These are phyloP conservation scores for Chrysodeixis includens DNA, from an alignment of 2,888 invertebrate genomes.

Conservation along the genomic window DNA sequence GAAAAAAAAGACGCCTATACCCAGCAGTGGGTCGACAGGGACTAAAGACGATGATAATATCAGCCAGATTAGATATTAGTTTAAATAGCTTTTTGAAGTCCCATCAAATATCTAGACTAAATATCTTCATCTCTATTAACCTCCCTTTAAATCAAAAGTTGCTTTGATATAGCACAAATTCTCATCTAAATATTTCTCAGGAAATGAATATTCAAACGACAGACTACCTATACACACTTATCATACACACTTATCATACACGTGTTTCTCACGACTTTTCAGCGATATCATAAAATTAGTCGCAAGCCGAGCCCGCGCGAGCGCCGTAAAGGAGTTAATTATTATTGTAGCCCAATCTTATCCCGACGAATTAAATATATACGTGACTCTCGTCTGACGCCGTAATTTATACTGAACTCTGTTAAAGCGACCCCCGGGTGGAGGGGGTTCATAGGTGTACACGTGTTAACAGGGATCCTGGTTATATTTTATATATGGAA, in stretches of 20 bases:
- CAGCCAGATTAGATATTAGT: too few species aligned
- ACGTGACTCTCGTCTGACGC: slow-evolving; percentile 11
- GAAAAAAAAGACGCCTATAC: too few species aligned
- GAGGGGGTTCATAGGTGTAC: neutral
- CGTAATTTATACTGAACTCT: slow-evolving; percentile 4
- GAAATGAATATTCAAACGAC: neutral
- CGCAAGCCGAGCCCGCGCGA: neutral
- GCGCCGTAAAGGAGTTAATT: slow-evolving; percentile 18
- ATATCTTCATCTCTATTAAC: too few species aligned
- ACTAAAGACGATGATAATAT: too few species aligned
- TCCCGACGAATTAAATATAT: slow-evolving; percentile 21
- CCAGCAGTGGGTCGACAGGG: too few species aligned
- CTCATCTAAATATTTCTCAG: neutral
- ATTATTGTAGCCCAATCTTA: slow-evolving; percentile 21
- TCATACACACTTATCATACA: neutral
- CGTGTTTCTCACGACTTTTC: neutral
- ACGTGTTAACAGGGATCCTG: neutral
- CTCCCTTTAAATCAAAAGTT: too few species aligned
- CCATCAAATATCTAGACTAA: too few species aligned
- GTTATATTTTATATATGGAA: neutral
- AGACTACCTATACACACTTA: neutral
- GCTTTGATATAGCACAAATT: too few species aligned
- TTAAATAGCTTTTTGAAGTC: too few species aligned
- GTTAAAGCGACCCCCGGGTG: neutral
- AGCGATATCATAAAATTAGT: slow-evolving; percentile 9